A percentile compares a stretch with the other conserved stretches of the same genome.
phyloP scores from a whole-genome alignment of 2,888 invertebrate genomes.

The Cancer borealis region DNA sequence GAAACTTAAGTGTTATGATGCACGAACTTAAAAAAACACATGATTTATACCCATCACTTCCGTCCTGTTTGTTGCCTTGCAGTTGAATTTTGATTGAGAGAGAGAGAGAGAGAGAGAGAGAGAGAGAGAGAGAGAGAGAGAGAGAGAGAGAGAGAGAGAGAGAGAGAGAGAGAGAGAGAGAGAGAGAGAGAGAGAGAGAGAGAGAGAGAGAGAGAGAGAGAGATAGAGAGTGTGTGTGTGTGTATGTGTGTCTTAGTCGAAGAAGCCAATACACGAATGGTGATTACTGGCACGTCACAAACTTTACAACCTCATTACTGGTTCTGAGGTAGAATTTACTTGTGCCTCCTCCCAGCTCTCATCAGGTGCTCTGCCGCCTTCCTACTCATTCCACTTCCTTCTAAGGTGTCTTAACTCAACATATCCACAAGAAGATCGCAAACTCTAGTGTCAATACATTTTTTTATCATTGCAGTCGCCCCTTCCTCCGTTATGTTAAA shows the following conservation, averaged over 20 bases:
- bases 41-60: no score
- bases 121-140: constrained; percentile 39
- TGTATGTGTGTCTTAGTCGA: not conserved
- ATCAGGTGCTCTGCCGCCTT: not conserved
- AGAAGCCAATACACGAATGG: constrained; percentile 10
- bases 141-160: not conserved
- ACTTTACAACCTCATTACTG: constrained; percentile 17
- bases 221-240: not conserved
- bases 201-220: not conserved
- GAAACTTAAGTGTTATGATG: no score
- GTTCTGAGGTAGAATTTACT: not conserved
- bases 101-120: constrained; percentile 49
- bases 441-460: not conserved
- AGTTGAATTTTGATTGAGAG: not conserved
- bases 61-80: no score
- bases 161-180: constrained; percentile 2
- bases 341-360: not conserved
- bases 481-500: not conserved
- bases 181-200: not conserved
- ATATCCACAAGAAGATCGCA: not conserved
- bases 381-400: not conserved
- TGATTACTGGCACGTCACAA: constrained; percentile 23
- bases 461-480: not conserved
- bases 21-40: no score
- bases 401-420: not conserved